Evolutionary conservation across 2,113 vertebrate species (phyloP).

Genomic region (Neodontobutis hainanensis): DNA sequence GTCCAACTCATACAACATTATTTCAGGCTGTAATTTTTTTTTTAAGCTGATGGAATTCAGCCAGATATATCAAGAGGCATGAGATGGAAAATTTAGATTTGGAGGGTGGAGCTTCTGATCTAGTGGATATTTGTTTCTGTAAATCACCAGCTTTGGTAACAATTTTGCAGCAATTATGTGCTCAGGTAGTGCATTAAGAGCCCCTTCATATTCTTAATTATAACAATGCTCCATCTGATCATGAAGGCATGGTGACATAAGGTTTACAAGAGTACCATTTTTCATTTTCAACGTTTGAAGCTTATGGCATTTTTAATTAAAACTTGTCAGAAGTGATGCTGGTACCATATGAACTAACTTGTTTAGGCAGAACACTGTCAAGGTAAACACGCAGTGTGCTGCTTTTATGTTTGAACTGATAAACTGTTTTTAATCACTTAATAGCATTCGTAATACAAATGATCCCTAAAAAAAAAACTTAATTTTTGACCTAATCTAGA

Average conservation of each 20-base stretch:
- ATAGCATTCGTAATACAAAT: no score
- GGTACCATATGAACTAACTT: not conserved
- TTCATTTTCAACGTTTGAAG: not conserved
- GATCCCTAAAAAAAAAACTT: no score
- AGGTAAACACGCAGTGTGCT: no score
- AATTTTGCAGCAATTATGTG: no score
- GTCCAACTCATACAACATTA: not conserved
- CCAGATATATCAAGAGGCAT: not conserved
- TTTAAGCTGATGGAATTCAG: not conserved
- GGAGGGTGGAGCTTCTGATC: not conserved
- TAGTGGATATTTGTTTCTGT: not conserved
- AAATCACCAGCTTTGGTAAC: not conserved
- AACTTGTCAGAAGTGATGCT: not conserved
- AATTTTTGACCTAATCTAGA: no score
- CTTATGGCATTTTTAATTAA: no score
- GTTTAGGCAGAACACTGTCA: no score
- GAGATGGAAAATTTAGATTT: slow-evolving; percentile 5
- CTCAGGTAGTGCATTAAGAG: no score
- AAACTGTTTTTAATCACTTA: no score
- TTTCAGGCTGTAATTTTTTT: not conserved
- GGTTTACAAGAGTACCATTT: not conserved
- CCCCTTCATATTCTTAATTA: no score
- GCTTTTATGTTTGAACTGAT: no score
- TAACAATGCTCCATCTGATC: not conserved
- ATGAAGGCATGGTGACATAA: not conserved